Evolutionary conservation across 2,797 vertebrate genomes (phyloP).

Genomic region (Poeciliopsis gracilis): DNA sequence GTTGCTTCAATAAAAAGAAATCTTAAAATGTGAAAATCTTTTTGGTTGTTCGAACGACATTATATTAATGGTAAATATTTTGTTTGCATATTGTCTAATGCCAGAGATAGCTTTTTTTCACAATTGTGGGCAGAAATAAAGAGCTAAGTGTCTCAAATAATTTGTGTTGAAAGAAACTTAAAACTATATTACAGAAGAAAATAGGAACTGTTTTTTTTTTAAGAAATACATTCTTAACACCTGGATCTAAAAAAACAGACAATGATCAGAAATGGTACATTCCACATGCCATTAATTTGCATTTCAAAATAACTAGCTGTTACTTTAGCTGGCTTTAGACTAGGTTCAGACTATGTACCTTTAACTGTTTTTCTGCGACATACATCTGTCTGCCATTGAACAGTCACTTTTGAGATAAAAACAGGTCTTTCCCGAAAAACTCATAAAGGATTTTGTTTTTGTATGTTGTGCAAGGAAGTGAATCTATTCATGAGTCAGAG

Average conservation of each 20-base stretch:
- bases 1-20: not conserved
- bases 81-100: not conserved
- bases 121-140: not conserved
- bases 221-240: not conserved
- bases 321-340: too few relatives aligned
- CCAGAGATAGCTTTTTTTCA: not conserved
- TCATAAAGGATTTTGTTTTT: conserved; percentile 9
- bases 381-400: conserved; percentile 1
- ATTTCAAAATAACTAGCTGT: too few relatives aligned
- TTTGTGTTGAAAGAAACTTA: not conserved
- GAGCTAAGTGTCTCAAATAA: not conserved
- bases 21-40: not conserved
- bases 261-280: not conserved
- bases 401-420: conserved; percentile 17
- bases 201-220: not conserved
- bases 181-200: not conserved
- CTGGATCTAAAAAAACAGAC: not conserved
- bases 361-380: not conserved
- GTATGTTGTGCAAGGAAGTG: conserved; percentile 21
- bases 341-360: not conserved
- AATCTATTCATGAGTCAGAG: conserved; percentile 25
- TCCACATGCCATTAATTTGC: too few relatives aligned
- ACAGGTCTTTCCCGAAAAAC: conserved; percentile 45
- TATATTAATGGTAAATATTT: not conserved
- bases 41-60: not conserved